Percentiles rank a stretch among this genome's conserved stretches.
Conservation (phyloP, 1,140 invertebrate genomes). For the Brachionus koreanus region DNA sequence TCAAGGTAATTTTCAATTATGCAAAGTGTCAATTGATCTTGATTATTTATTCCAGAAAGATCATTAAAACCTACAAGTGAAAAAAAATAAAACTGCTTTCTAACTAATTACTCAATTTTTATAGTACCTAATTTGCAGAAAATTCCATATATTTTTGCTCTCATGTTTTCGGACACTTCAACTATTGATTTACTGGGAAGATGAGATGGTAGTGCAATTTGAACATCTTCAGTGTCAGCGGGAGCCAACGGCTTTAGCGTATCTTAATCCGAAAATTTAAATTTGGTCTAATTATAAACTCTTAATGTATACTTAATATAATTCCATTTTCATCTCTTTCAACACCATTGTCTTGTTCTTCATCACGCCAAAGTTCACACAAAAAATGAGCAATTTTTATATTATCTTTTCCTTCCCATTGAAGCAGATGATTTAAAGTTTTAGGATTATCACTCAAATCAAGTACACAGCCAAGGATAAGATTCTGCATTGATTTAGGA, state of each 20-base stretch:
- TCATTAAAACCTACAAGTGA: conserved; percentile 52
- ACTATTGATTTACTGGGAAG: conserved; percentile 46
- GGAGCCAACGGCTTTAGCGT: neutral
- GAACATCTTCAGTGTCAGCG: conserved; percentile 1
- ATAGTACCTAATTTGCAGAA: conserved; percentile 53
- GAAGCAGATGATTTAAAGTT: conserved; percentile 53
- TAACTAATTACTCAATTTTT: neutral
- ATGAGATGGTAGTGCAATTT: conserved; percentile 6
- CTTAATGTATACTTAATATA: conserved; percentile 48
- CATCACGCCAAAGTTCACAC: conserved; percentile 57
- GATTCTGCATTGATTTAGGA: conserved; percentile 56
- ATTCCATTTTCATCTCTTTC: conserved; percentile 52
- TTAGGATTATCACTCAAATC: conserved; percentile 58
- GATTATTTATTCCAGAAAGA: conserved; percentile 54
- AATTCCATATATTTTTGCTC: conserved; percentile 58
- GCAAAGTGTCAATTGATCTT: conserved; percentile 57
- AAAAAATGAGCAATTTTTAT: conserved; percentile 55
- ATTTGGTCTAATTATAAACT: neutral
- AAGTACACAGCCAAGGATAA: conserved; percentile 56
- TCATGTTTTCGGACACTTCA: conserved; percentile 58
- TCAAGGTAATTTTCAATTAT: conserved; percentile 59
- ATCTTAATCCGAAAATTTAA: neutral
- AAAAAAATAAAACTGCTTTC: neutral
- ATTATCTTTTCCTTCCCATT: conserved; percentile 54
- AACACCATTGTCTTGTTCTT: conserved; percentile 55